phyloP scores from a whole-genome alignment of 2,113 vertebrate genomes.

The Cepphus grylle region DNA sequence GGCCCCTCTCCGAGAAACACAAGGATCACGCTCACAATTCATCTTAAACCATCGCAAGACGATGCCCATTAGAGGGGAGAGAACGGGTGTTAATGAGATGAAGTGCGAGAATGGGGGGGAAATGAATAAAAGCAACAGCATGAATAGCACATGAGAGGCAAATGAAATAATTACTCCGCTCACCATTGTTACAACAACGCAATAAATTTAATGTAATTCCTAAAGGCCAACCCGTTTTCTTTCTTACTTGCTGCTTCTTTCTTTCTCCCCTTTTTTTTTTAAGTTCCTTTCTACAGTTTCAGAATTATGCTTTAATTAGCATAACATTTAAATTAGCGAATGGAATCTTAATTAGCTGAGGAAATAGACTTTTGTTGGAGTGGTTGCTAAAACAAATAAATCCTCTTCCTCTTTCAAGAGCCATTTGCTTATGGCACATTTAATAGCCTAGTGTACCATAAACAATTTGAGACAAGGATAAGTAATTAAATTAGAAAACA shows the following conservation, averaged over 20 bases:
- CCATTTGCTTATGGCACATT: conserved; percentile 78
- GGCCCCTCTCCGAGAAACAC: conserved; percentile 46
- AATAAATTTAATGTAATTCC: conserved; percentile 76
- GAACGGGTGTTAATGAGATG: conserved; percentile 65
- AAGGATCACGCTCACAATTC: conserved; percentile 52
- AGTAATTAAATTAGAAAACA: conserved; percentile 82
- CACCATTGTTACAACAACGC: conserved; percentile 61
- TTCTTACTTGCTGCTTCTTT: conserved; percentile 55
- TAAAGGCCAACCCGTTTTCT: conserved; percentile 69
- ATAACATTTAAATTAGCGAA: conserved; percentile 83
- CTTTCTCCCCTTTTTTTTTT: neutral
- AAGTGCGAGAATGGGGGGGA: conserved; percentile 37
- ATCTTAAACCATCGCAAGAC: conserved; percentile 57
- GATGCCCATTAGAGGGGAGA: conserved; percentile 60
- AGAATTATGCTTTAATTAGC: conserved; percentile 83
- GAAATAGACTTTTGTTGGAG: conserved; percentile 82
- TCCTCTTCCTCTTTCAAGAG: conserved; percentile 80
- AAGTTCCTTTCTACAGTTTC: conserved; percentile 72
- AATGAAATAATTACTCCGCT: conserved; percentile 71
- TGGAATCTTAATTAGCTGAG: conserved; percentile 82
- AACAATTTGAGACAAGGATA: conserved; percentile 79
- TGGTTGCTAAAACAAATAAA: conserved; percentile 84
- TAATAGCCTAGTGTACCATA: conserved; percentile 79
- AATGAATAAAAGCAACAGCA: conserved; percentile 50
- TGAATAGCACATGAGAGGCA: conserved; percentile 55